Evolutionary conservation across 2,113 vertebrate species (phyloP).

Genomic region (Tursiops truncatus): DNA sequence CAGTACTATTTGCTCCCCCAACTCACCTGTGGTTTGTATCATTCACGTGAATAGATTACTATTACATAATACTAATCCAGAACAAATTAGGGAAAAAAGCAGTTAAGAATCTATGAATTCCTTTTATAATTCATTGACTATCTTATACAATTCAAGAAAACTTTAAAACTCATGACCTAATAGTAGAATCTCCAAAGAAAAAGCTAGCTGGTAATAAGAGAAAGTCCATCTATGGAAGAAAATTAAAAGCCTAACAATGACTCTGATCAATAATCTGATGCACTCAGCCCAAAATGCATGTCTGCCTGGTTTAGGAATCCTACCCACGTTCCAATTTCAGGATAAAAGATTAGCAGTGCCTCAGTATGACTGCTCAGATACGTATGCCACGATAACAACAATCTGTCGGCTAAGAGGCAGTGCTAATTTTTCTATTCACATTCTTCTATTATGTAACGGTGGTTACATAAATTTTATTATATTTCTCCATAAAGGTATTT

Average conservation of each 20-base stretch:
- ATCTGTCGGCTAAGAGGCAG: not conserved
- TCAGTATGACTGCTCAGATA: not conserved
- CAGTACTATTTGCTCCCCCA: not conserved
- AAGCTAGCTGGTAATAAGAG: not conserved
- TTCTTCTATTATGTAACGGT: not conserved
- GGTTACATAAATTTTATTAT: not conserved
- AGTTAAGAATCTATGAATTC: constrained; percentile 3
- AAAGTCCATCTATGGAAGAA: not conserved
- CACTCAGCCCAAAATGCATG: not conserved
- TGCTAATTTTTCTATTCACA: not conserved
- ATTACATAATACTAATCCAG: not conserved
- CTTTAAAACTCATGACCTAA: not conserved
- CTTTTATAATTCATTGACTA: not conserved
- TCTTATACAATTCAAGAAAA: not conserved
- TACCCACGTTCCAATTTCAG: not conserved
- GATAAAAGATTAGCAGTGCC: not conserved
- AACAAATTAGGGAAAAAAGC: constrained; percentile 2
- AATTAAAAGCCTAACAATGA: not conserved
- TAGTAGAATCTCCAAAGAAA: not conserved
- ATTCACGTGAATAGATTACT: not conserved
- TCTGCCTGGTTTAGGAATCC: not conserved
- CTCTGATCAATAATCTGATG: not conserved
- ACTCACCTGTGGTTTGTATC: not conserved
- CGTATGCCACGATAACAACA: not conserved
- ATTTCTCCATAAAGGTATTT: not conserved